These are phyloP conservation scores for Drosophila ohnishii DNA, from an alignment of 1,140 invertebrate species.

Conservation along the genomic window DNA sequence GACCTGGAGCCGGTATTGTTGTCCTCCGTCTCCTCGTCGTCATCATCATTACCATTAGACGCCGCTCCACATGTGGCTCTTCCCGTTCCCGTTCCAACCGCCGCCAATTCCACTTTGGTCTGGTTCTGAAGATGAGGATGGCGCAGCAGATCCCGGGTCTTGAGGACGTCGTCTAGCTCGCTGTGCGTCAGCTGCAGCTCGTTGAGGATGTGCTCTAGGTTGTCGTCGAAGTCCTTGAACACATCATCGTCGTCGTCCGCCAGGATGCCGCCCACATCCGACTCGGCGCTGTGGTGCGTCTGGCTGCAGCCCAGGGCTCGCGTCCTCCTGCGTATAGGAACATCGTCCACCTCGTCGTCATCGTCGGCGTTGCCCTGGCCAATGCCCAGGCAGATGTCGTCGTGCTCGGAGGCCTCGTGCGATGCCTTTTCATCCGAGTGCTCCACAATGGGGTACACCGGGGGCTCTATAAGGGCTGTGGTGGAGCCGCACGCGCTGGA, in stretches of 20 bases:
- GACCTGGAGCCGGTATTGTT: slow-evolving; percentile 86
- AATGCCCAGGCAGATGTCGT: slow-evolving; percentile 34
- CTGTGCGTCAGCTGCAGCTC: slow-evolving; percentile 68
- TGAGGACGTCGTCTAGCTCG: slow-evolving; percentile 66
- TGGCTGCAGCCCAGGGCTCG: slow-evolving; percentile 69
- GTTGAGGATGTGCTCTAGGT: slow-evolving; percentile 73
- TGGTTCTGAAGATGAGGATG: slow-evolving; percentile 1
- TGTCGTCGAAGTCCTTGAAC: slow-evolving; percentile 79
- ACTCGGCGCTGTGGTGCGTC: slow-evolving; percentile 73
- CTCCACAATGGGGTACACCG: slow-evolving; percentile 92
- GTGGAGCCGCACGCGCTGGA: slow-evolving; percentile 84
- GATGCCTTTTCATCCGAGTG: slow-evolving; percentile 88
- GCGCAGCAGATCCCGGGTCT: slow-evolving; percentile 32
- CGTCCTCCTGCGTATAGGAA: slow-evolving; percentile 55
- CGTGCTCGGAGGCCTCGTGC: slow-evolving; percentile 59
- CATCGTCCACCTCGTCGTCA: slow-evolving; percentile 71
- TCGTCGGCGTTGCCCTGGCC: slow-evolving; percentile 60
- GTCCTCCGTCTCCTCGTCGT: slow-evolving; percentile 84
- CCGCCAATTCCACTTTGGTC: background rate
- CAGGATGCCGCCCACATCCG: slow-evolving; percentile 71
- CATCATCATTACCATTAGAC: slow-evolving; percentile 26
- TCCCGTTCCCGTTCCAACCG: background rate
- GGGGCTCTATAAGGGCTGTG: slow-evolving; percentile 81
- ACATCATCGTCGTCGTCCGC: slow-evolving; percentile 77
- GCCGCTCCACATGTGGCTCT: background rate